Evolutionary conservation across 2,888 invertebrate genomes (phyloP).

Genomic region (Trilocha varians): DNA sequence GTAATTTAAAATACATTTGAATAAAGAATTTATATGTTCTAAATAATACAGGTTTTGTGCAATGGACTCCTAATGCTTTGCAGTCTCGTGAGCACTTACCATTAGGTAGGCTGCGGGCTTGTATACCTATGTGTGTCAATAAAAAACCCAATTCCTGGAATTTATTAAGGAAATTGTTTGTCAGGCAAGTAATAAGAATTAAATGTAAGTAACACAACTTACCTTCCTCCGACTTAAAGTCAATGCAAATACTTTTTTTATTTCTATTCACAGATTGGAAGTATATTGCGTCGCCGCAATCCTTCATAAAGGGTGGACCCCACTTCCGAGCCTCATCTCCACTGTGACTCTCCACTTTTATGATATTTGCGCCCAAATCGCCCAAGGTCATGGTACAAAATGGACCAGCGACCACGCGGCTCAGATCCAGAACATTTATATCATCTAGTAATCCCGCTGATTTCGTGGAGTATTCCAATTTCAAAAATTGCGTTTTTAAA

Average conservation of each 20-base stretch:
- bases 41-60: too few species aligned
- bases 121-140: too few species aligned
- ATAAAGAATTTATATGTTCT: too few species aligned
- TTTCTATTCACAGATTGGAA: constrained; percentile 93
- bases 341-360: constrained; percentile 91
- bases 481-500: constrained; percentile 17
- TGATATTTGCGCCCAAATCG: constrained; percentile 93
- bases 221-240: constrained; percentile 83
- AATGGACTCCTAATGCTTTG: too few species aligned
- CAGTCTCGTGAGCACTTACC: too few species aligned
- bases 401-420: constrained; percentile 93
- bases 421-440: constrained; percentile 84
- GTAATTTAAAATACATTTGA: too few species aligned
- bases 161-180: too few species aligned
- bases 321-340: constrained; percentile 91
- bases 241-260: constrained; percentile 92
- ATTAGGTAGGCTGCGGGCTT: too few species aligned
- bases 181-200: too few species aligned
- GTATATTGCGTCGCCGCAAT: constrained; percentile 82
- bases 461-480: constrained; percentile 30
- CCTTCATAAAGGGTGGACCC: constrained; percentile 90
- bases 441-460: constrained; percentile 76
- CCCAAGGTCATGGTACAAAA: constrained; percentile 95
- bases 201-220: constrained; percentile 26
- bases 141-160: too few species aligned